A percentile compares a stretch with the other conserved stretches of the same genome.
phyloP scores from a whole-genome alignment of 1,140 invertebrate species.

The Proctacanthus coquilletti region DNA sequence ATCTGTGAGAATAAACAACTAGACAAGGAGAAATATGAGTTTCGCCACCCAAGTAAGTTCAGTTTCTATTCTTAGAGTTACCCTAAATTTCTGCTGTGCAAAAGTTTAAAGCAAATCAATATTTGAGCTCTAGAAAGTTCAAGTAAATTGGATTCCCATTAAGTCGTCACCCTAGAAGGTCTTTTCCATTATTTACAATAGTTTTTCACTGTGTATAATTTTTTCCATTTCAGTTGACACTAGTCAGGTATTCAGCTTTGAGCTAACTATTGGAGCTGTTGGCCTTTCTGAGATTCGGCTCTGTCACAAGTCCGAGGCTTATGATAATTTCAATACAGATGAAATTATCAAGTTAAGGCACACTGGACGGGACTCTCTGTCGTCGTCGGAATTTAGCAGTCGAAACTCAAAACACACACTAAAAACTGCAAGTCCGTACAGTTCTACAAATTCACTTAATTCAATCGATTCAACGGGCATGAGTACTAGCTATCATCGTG shows the following conservation, averaged over 20 bases:
- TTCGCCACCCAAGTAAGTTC: constrained; percentile 56
- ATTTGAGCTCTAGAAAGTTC: no score
- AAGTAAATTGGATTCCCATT: no score
- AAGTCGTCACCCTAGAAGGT: no score
- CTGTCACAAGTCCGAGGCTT: constrained; percentile 25
- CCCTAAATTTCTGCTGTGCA: no score
- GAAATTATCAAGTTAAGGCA: constrained; percentile 22
- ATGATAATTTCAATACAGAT: constrained; percentile 22
- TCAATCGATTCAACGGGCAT: constrained; percentile 28
- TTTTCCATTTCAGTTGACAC: constrained; percentile 15
- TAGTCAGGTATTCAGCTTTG: constrained; percentile 28
- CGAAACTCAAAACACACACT: constrained; percentile 25
- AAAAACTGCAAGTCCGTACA: constrained; percentile 28
- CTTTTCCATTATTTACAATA: no score
- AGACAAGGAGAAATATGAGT: constrained; percentile 56
- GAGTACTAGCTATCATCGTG: constrained; percentile 10
- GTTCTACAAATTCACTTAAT: constrained; percentile 28
- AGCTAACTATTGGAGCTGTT: constrained; percentile 27
- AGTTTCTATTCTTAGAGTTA: no score
- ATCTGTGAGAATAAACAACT: constrained; percentile 70
- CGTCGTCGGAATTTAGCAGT: constrained; percentile 28
- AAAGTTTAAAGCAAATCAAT: no score
- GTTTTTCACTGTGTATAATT: no score
- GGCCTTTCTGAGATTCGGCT: constrained; percentile 27
- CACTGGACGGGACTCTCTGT: constrained; percentile 21